Evolutionary conservation across 2,797 vertebrate genomes (phyloP).

Genomic region (Parauchenoglanis punctatus): DNA sequence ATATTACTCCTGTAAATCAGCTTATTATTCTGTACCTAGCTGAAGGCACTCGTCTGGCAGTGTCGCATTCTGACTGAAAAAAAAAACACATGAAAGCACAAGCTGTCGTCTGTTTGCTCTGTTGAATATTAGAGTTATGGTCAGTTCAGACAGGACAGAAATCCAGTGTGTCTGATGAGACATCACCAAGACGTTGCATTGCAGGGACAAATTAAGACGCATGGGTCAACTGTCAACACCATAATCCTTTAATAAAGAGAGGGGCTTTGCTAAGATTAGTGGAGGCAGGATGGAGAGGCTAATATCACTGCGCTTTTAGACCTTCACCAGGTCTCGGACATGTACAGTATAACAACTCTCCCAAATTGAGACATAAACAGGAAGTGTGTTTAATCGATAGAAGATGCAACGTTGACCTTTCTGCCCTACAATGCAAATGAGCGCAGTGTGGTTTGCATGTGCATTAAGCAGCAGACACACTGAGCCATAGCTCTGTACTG

Average conservation of each 20-base stretch:
- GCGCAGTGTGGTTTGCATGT: neutral
- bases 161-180: slow-evolving; percentile 43
- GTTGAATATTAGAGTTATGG: slow-evolving; percentile 26
- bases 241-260: slow-evolving; percentile 63
- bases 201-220: slow-evolving; percentile 52
- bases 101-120: slow-evolving; percentile 8
- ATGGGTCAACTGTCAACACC: slow-evolving; percentile 56
- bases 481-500: neutral
- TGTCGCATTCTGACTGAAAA: slow-evolving; percentile 34
- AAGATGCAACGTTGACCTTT: neutral
- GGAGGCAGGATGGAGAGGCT: slow-evolving; percentile 22
- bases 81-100: slow-evolving; percentile 20
- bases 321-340: slow-evolving; percentile 18
- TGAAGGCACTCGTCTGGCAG: slow-evolving; percentile 42
- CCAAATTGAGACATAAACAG: neutral
- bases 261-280: slow-evolving; percentile 58
- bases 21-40: slow-evolving; percentile 32
- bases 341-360: neutral
- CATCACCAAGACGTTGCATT: neutral
- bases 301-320: slow-evolving; percentile 5
- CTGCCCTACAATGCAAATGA: slow-evolving; percentile 22
- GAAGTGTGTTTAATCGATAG: neutral
- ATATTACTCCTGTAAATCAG: neutral
- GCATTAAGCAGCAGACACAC: slow-evolving; percentile 44
- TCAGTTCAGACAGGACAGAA: slow-evolving; percentile 29